Base-by-base conservation (phyloP, 2,113 vertebrate genomes). In the Chinchilla lanigera region DNA sequence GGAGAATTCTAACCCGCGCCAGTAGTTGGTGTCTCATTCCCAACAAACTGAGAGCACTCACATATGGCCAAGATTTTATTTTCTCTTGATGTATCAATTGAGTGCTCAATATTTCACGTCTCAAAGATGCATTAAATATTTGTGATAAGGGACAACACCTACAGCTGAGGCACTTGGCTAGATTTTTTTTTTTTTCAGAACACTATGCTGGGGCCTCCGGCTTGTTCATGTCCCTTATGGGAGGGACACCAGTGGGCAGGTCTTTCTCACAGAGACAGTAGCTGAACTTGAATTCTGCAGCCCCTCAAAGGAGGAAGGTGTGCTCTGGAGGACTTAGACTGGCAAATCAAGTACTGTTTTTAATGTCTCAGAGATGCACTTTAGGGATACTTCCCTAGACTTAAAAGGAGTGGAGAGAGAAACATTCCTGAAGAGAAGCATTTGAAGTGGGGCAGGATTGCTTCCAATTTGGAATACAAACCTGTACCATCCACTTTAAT, bases 331-430 rank as follows among this genome's bases (percentile, higher is more conserved):
- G 30, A 88, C 92, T 84, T 14, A 56, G 0, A 61, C 24, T 38
- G 88, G 56, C 73, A 47, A 58, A 65, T 19, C 38, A 17, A 41
- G 35, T 33, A 54, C 77, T 95, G 47, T 65, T 67, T 91, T 92
- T 33, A 86, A 73, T 67, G 86, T 30, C 75, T 77, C 61, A 52
- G 56, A 93, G 94, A 92, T 73, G 96, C 96, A 94, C 96, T 97
- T 98, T 96, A 86, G 87, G 67, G 56, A 20, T 47, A 38, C 33
- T 92, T 52, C 9, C 9, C 20, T 93, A 93, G 92, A 58, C 47
- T 90, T 47, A 14, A 83, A 95, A 69, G 85, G 78, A n/a, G 35
- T 30, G 6, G n/a, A 73, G 38, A 33, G 17, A 63, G n/a, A 83
- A 35, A 35, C 82, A 60, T 20, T 44, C 56, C 41, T 87, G 69